Percentiles rank a stretch among this genome's conserved stretches.
phyloP scores from a whole-genome alignment of 2,113 vertebrate genomes.

The Anoura caudifer region DNA sequence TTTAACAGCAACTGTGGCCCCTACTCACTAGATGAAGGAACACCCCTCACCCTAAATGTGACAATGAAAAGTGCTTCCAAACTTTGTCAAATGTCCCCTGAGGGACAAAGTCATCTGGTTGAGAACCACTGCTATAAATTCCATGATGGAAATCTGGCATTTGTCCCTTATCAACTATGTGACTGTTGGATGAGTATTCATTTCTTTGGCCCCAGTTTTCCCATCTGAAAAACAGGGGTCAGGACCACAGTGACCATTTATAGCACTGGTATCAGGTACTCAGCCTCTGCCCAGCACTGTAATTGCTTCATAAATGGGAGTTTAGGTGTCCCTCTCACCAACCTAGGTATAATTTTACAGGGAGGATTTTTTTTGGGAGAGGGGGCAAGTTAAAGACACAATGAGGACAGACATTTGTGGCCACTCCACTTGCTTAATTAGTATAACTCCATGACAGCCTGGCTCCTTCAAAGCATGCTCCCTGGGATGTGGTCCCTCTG shows the following conservation, averaged over 20 bases:
- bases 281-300: too few species aligned
- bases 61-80: not conserved
- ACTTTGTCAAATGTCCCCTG: not conserved
- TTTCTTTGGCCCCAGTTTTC: not conserved
- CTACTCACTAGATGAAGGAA: not conserved
- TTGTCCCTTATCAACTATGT: not conserved
- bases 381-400: slow-evolving; percentile 53
- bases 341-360: not conserved
- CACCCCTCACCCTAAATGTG: not conserved
- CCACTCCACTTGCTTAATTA: slow-evolving; percentile 54
- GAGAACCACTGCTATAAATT: not conserved
- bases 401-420: slow-evolving; percentile 35
- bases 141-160: not conserved
- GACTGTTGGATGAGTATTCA: not conserved
- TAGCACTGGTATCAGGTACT: fast-evolving
- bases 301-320: not conserved
- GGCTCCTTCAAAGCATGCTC: slow-evolving; percentile 55
- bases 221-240: not conserved
- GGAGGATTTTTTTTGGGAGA: not conserved
- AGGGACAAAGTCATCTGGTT: not conserved
- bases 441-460: slow-evolving; percentile 32
- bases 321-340: not conserved
- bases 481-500: not conserved
- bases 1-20: too few species aligned
- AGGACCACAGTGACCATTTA: fast-evolving